Base-by-base conservation (phyloP, 2,888 invertebrate genomes). In the Ecdyonurus torrentis region DNA sequence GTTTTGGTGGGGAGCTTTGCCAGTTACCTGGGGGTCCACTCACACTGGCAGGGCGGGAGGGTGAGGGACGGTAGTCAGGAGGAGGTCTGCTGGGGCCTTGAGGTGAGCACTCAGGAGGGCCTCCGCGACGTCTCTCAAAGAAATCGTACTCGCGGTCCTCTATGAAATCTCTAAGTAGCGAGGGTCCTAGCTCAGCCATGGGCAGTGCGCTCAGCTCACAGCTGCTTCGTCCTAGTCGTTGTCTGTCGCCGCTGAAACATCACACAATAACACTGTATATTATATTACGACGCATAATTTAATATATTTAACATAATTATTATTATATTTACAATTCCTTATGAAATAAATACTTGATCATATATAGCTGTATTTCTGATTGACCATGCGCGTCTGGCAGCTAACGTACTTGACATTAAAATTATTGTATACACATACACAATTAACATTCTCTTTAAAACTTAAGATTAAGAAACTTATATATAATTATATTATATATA, bases 141-240 rank as follows among this genome's bases (percentile, higher is more conserved):
- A 87, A 89, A 70, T 91, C 90, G 69, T 85, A 90, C 67, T 87
- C 84, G 25, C 81, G 79, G 69, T 87, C 86, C 7, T 84, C 81
- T 0, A 80, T 78, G 66, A 86, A 81, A 68, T 91, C 90, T 69
- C 86, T 79, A 67, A 88, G 85, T 1, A 85, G 71, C 7, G 19
- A 5, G 7, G n/a, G 19, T 70, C 89, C 85, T 72, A 89, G 81
- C 25, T 83, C 81, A 66, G 83, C 78, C 59, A 86, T 78, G 0
- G 89, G 87, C 60, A 85, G 78, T 15, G 87, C 84, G 67, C 87
- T 82, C 63, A 90, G 75, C 73, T 90, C 89, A 70, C 90, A 90
- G 23, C 86, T 83, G 10, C 89, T 88, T 74, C 85, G 85, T 0
- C 84, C 84, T 63, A 84, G 80, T 67, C 85, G 85, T 0, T 81